A percentile compares a stretch with the other conserved stretches of the same genome.
Evolutionary conservation across 2,888 invertebrate species (phyloP).

Genomic region (Orthosia incerta): DNA sequence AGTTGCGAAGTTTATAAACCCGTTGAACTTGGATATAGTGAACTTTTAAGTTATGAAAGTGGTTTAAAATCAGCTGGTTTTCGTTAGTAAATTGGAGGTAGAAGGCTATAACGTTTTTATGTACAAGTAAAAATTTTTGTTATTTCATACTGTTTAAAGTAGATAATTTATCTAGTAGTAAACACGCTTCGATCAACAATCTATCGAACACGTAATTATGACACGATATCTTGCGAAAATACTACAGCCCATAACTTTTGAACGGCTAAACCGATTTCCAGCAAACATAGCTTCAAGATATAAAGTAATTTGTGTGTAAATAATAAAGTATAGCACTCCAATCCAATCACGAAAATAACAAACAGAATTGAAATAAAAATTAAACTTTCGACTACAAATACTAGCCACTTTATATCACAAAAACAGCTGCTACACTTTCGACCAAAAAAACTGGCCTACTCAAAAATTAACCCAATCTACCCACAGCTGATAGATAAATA

Average conservation of each 20-base stretch:
- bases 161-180: too few relatives aligned
- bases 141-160: too few relatives aligned
- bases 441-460: conserved; percentile 1
- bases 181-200: too few relatives aligned
- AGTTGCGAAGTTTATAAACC: conserved; percentile 29
- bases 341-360: not conserved
- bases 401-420: too few relatives aligned
- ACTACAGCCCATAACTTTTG: too few relatives aligned
- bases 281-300: too few relatives aligned
- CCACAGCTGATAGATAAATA: conserved; percentile 4
- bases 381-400: conserved; percentile 7
- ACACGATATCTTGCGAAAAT: too few relatives aligned
- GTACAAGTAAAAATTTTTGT: too few relatives aligned
- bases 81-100: not conserved
- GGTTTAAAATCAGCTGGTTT: not conserved
- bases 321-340: too few relatives aligned
- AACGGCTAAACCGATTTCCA: too few relatives aligned
- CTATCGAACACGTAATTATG: too few relatives aligned
- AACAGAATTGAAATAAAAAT: not conserved
- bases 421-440: not conserved
- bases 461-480: not conserved
- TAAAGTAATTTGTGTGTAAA: too few relatives aligned
- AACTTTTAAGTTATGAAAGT: conserved; percentile 43
- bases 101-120: not conserved
- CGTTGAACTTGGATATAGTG: conserved; percentile 11